Conservation (phyloP, 1,140 invertebrate species). For the Apis laboriosa region DNA sequence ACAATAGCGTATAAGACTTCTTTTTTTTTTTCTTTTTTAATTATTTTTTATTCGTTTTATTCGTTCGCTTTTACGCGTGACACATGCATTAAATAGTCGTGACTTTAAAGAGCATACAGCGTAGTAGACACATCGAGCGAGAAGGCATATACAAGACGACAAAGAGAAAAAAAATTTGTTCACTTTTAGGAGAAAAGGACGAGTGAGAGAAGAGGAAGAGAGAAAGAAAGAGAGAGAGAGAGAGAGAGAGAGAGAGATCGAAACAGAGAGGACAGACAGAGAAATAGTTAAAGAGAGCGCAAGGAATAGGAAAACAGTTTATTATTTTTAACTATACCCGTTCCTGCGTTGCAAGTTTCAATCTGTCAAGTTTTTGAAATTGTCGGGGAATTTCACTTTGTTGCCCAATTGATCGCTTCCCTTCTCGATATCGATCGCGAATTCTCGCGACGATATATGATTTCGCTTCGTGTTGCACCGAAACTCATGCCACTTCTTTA, state of each 20-base stretch:
- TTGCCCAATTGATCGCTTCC: not conserved
- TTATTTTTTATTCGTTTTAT: conserved; percentile 6
- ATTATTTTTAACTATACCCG: not conserved
- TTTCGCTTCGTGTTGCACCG: not conserved
- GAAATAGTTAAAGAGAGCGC: not conserved
- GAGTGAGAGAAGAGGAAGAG: conserved; percentile 18
- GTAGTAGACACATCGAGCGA: conserved; percentile 26
- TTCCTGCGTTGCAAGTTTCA: conserved; percentile 9
- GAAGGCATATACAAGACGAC: conserved; percentile 8
- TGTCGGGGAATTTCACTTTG: not conserved
- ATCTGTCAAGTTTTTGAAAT: conserved; percentile 14
- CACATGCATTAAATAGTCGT: conserved; percentile 43
- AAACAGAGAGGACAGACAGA: not conserved
- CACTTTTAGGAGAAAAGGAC: conserved; percentile 21
- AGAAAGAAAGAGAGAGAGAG: not conserved
- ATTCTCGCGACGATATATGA: not conserved
- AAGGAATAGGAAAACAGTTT: conserved; percentile 25
- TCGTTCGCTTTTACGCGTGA: not conserved
- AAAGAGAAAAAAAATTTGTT: conserved; percentile 38
- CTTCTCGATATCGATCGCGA: not conserved
- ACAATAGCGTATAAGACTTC: conserved; percentile 54
- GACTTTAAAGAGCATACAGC: conserved; percentile 40
- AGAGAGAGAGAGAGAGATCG: not conserved
- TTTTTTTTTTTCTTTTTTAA: conserved; percentile 8
- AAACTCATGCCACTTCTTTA: not conserved